Conservation (phyloP, 2,797 vertebrate genomes). For the Miichthys miiuy region DNA sequence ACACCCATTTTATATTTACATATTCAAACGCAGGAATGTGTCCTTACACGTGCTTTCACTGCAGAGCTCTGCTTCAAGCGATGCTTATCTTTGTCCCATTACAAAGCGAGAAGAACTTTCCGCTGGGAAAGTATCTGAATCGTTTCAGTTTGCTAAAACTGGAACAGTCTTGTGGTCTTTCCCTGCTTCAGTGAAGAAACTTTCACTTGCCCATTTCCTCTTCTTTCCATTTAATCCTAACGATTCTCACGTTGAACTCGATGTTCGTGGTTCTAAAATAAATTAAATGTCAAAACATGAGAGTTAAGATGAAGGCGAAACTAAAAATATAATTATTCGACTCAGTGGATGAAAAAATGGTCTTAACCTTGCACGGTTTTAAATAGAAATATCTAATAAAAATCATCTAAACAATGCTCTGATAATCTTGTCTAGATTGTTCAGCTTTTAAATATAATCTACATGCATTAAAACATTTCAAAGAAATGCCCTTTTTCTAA, state of each 20-base stretch:
- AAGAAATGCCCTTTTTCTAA: background rate
- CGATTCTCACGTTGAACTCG: background rate
- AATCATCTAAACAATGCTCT: background rate
- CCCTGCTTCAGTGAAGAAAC: background rate
- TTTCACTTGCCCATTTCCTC: background rate
- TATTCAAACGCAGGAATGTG: background rate
- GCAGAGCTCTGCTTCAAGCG: background rate
- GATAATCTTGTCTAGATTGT: background rate
- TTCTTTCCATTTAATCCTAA: background rate
- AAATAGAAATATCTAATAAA: background rate
- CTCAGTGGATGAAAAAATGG: background rate
- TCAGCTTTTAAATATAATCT: background rate
- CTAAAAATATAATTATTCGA: background rate
- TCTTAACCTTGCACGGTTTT: background rate
- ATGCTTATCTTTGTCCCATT: constrained; percentile 17
- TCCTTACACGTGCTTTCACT: background rate
- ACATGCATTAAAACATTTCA: background rate
- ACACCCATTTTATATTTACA: background rate
- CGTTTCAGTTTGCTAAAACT: background rate
- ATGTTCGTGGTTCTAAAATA: background rate
- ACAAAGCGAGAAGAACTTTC: constrained; percentile 11
- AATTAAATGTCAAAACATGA: background rate
- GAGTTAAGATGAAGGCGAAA: background rate
- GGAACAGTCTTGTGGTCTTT: background rate
- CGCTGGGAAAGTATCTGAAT: background rate